Evolutionary conservation across 2,113 vertebrate species (phyloP).

Genomic region (Periophthalmus modestus): DNA sequence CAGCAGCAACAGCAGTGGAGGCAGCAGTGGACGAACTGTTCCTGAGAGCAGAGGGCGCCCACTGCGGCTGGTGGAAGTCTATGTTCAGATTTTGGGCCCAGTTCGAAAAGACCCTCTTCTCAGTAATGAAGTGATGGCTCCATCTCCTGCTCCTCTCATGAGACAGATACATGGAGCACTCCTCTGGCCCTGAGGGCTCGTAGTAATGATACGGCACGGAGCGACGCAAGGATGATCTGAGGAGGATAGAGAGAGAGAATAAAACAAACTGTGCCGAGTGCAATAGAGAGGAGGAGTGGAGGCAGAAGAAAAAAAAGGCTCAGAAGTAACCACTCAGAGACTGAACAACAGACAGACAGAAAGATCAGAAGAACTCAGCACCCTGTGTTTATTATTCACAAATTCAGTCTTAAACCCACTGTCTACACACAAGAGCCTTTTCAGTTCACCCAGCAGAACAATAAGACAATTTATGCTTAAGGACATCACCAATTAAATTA

Average conservation of each 20-base stretch:
- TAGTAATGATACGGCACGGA: conserved; percentile 94
- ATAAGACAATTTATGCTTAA: not conserved
- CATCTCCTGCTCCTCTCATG: conserved; percentile 87
- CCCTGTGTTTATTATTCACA: conserved; percentile 46
- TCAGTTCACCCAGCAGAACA: conserved; percentile 11
- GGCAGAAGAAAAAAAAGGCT: conserved; percentile 1
- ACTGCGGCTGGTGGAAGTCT: conserved; percentile 89
- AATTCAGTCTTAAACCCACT: conserved; percentile 34
- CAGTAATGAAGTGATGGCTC: conserved; percentile 92
- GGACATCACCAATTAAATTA: not conserved
- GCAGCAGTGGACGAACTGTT: conserved; percentile 35
- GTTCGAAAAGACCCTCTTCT: conserved; percentile 90
- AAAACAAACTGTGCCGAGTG: conserved; percentile 23
- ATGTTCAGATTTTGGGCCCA: conserved; percentile 89
- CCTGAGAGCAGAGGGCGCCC: conserved; percentile 74
- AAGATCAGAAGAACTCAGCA: conserved; percentile 44
- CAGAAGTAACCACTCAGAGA: conserved; percentile 30
- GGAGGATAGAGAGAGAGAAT: conserved; percentile 17
- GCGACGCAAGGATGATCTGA: conserved; percentile 70
- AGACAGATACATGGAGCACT: conserved; percentile 92
- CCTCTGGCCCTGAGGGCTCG: conserved; percentile 83
- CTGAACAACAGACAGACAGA: conserved; percentile 45
- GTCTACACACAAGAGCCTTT: conserved; percentile 23
- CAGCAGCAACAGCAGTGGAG: conserved; percentile 4
- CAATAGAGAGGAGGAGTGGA: conserved; percentile 29